These are phyloP conservation scores for rat (Rattus norvegicus) DNA, from an alignment of 2,113 vertebrate species.

Conservation along the genomic window DNA sequence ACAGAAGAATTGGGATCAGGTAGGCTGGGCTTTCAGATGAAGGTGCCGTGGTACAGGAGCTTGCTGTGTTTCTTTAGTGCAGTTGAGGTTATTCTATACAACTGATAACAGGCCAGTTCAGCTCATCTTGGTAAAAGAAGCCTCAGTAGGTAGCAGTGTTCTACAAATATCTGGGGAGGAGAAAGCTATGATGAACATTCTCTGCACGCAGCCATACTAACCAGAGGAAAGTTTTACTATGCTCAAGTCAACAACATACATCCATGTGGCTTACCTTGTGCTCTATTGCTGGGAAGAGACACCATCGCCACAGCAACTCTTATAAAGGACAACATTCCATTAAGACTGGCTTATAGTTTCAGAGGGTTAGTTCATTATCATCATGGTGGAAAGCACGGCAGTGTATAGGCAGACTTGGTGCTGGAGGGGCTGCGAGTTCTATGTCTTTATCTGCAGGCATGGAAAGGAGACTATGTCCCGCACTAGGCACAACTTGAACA, in stretches of 20 bases:
- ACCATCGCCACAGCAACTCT: background rate
- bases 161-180: background rate
- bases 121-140: background rate
- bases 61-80: background rate
- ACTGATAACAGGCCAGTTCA: background rate
- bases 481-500: background rate
- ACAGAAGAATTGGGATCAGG: background rate
- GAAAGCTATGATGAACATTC: background rate
- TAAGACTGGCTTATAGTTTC: background rate
- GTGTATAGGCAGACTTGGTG: background rate
- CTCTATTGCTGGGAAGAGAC: background rate
- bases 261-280: background rate
- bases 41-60: background rate
- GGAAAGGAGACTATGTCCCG: background rate
- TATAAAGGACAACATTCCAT: background rate
- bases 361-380: background rate
- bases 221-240: background rate
- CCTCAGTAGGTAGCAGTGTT: background rate
- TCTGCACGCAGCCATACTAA: background rate
- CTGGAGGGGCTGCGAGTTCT: background rate
- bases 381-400: background rate
- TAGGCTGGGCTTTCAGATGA: background rate
- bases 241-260: background rate
- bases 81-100: background rate
- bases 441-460: background rate